Conservation (phyloP, 53 echinoderm and acorn worm genomes). For the Temnopleurus reevesii region DNA sequence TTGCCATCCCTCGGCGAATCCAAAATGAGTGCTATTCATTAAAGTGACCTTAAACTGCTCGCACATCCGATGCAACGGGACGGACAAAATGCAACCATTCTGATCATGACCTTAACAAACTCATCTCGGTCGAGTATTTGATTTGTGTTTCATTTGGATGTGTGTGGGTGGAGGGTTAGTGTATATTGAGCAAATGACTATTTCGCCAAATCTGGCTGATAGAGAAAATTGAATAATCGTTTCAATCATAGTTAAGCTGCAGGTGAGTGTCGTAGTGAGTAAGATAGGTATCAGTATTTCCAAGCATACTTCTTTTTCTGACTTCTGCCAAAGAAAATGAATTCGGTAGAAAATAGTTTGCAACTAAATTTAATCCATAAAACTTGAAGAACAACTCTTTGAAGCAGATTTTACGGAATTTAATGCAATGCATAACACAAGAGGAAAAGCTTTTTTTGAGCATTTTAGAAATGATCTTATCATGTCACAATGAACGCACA, state of each 20-base stretch:
- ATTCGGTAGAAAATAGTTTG: too few species aligned
- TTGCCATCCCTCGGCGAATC: conserved; percentile 22
- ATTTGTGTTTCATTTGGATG: background rate
- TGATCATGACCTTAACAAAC: background rate
- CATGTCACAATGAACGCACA: too few species aligned
- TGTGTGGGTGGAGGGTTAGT: conserved; percentile 17
- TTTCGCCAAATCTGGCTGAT: background rate
- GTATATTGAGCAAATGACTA: background rate
- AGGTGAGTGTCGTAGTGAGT: too few species aligned
- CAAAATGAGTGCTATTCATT: conserved; percentile 14
- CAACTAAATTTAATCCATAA: too few species aligned
- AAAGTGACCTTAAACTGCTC: conserved; percentile 37
- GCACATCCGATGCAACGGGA: background rate
- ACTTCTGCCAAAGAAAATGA: too few species aligned
- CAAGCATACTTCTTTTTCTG: too few species aligned
- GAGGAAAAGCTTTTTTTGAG: too few species aligned
- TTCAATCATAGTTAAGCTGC: background rate
- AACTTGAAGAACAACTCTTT: too few species aligned
- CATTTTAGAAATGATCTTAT: too few species aligned
- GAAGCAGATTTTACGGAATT: too few species aligned
- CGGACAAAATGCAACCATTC: background rate
- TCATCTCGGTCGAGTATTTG: background rate
- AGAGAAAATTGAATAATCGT: background rate
- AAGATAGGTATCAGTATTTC: too few species aligned
- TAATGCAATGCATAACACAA: too few species aligned